phyloP scores from a whole-genome alignment of 2,888 invertebrate genomes.

The Strigamia maritima region DNA sequence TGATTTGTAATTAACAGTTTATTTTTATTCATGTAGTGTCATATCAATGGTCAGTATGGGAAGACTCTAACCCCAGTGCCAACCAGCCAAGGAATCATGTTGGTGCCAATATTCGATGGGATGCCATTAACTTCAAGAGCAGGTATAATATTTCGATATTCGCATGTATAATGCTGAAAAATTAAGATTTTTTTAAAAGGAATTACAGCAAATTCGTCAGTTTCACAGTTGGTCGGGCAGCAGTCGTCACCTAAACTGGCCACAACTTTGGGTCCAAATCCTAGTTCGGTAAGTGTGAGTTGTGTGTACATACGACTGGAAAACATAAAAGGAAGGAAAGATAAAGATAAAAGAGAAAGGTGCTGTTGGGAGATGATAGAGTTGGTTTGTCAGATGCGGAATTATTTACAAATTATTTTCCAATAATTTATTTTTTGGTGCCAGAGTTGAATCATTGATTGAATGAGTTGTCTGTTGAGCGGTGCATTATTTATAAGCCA shows the following conservation, averaged over 20 bases:
- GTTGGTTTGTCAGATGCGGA: neutral
- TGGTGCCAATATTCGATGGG: slow-evolving; percentile 69
- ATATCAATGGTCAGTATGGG: slow-evolving; percentile 59
- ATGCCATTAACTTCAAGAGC: slow-evolving; percentile 54
- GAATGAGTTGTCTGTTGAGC: neutral
- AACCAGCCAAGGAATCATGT: slow-evolving; percentile 54
- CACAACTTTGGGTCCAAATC: slow-evolving; percentile 17
- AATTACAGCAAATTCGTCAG: neutral
- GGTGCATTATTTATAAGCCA: neutral
- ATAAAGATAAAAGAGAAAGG: too few relatives aligned
- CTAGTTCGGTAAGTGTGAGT: neutral
- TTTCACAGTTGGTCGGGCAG: slow-evolving; percentile 16
- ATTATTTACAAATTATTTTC: slow-evolving; percentile 30
- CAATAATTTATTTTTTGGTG: slow-evolving; percentile 22
- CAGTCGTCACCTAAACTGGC: slow-evolving; percentile 25
- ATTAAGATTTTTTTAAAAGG: neutral
- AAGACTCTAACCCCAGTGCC: slow-evolving; percentile 62
- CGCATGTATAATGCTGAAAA: too few relatives aligned
- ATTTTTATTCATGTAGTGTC: slow-evolving; percentile 53
- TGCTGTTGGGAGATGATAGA: neutral
- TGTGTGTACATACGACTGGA: too few relatives aligned
- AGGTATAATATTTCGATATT: neutral
- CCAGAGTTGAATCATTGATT: slow-evolving; percentile 10
- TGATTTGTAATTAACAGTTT: neutral
- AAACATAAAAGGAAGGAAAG: too few relatives aligned